Conservation (phyloP, 2,797 vertebrate genomes). For the Labeo calbasu region DNA sequence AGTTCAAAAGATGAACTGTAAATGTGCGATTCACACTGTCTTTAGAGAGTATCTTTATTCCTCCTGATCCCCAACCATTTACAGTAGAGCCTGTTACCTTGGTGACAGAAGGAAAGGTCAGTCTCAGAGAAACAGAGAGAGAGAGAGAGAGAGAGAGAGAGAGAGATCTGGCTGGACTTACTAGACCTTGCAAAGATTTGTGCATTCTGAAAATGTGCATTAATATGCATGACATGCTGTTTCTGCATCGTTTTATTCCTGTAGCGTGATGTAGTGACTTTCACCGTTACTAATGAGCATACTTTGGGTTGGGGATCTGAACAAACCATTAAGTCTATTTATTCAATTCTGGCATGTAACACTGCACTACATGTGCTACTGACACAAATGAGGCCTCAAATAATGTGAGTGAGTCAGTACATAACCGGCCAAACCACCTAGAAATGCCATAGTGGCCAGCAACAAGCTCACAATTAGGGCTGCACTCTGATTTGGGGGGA, state of each 20-base stretch:
- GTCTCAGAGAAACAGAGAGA: slow-evolving; percentile 7
- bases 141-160: slow-evolving; percentile 25
- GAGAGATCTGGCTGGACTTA: slow-evolving; percentile 13
- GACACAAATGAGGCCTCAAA: background rate
- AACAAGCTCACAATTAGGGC: background rate
- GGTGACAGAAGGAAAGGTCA: slow-evolving; percentile 73
- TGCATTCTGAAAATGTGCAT: slow-evolving; percentile 26
- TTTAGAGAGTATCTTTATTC: slow-evolving; percentile 19
- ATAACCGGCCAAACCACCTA: background rate
- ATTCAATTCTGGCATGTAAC: background rate
- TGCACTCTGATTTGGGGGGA: background rate
- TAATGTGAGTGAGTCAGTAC: background rate
- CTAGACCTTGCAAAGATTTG: slow-evolving; percentile 38
- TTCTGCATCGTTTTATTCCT: slow-evolving; percentile 5
- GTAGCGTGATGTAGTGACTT: background rate
- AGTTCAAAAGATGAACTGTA: slow-evolving; percentile 29
- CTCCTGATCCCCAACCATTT: slow-evolving; percentile 47
- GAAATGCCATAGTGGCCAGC: background rate
- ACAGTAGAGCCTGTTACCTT: slow-evolving; percentile 69
- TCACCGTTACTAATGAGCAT: background rate
- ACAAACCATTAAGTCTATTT: background rate
- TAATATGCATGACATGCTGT: slow-evolving; percentile 39
- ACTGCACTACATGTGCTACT: background rate
- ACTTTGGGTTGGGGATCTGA: background rate
- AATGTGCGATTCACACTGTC: slow-evolving; percentile 48